phyloP scores from a whole-genome alignment of 1,140 invertebrate species.

The Hyles vespertilio region DNA sequence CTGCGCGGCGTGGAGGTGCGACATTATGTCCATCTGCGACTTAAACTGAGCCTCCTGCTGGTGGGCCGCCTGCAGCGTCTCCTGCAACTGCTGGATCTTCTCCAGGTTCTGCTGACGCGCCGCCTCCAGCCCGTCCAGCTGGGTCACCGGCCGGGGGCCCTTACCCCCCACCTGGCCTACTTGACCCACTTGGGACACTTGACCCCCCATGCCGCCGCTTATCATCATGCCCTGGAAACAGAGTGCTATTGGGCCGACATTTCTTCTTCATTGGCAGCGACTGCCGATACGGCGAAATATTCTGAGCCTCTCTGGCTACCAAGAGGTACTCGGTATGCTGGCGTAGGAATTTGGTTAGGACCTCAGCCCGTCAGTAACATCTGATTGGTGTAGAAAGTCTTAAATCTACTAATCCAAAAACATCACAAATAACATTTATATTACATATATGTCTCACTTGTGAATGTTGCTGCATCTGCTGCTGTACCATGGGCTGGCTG shows the following conservation, averaged over 20 bases:
- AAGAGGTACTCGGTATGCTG: too few species aligned
- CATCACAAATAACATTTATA: too few species aligned
- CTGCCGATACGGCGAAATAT: too few species aligned
- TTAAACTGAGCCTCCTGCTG: slow-evolving; percentile 86
- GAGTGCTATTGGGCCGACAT: background rate
- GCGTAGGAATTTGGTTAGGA: too few species aligned
- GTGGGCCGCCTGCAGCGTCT: slow-evolving; percentile 84
- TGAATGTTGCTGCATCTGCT: slow-evolving; percentile 35
- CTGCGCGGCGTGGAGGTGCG: slow-evolving; percentile 84
- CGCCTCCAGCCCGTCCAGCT: slow-evolving; percentile 64
- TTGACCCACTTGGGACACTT: slow-evolving; percentile 32
- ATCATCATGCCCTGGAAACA: slow-evolving; percentile 57
- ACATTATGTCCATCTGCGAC: slow-evolving; percentile 82
- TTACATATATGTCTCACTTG: slow-evolving; percentile 20
- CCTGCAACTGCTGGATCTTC: slow-evolving; percentile 78
- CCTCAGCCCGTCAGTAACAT: too few species aligned
- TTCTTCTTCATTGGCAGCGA: background rate
- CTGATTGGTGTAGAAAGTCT: too few species aligned
- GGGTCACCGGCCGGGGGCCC: slow-evolving; percentile 39
- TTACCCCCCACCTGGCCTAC: slow-evolving; percentile 38
- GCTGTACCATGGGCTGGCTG: slow-evolving; percentile 27
- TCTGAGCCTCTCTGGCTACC: too few species aligned
- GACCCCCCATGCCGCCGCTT: slow-evolving; percentile 39
- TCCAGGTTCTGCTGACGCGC: slow-evolving; percentile 70
- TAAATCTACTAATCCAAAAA: too few species aligned